These are phyloP conservation scores for Drosophila subquinaria DNA, from an alignment of 2,888 invertebrate genomes.

Conservation along the genomic window DNA sequence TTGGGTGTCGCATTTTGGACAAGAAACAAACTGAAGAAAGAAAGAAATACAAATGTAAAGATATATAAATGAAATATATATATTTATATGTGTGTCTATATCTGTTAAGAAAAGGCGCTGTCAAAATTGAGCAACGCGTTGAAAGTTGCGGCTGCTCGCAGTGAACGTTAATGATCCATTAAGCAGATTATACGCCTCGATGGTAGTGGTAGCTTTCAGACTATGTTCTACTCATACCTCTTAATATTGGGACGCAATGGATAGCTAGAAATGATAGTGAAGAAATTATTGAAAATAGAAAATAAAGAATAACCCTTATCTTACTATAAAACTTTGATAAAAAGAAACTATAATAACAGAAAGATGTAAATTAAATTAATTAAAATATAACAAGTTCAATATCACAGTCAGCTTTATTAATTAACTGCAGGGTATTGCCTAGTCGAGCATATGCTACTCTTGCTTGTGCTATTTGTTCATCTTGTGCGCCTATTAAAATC, in stretches of 20 bases:
- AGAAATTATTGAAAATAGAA: too few relatives aligned
- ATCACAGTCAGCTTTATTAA: background rate
- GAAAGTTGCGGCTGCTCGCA: conserved; percentile 57
- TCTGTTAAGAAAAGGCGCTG: conserved; percentile 56
- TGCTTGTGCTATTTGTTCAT: conserved; percentile 31
- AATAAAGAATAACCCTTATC: too few relatives aligned
- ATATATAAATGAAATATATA: background rate
- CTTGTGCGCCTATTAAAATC: conserved; percentile 22
- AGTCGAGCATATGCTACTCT: conserved; percentile 4
- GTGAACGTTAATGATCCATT: conserved; percentile 81
- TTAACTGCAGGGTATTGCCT: conserved; percentile 15
- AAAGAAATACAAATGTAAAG: conserved; percentile 17
- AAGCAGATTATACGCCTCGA: conserved; percentile 73
- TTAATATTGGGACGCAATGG: background rate
- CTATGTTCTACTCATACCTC: conserved; percentile 32
- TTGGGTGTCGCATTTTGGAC: conserved; percentile 44
- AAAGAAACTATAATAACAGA: background rate
- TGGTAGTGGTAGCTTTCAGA: conserved; percentile 26
- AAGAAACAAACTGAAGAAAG: conserved; percentile 5
- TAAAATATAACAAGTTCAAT: background rate
- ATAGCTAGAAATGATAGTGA: background rate
- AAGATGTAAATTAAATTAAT: too few relatives aligned
- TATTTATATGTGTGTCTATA: conserved; percentile 11
- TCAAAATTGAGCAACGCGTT: conserved; percentile 59
- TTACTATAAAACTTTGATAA: too few relatives aligned